Conservation (phyloP, 1,140 invertebrate species). For the Lepidurus packardi region DNA sequence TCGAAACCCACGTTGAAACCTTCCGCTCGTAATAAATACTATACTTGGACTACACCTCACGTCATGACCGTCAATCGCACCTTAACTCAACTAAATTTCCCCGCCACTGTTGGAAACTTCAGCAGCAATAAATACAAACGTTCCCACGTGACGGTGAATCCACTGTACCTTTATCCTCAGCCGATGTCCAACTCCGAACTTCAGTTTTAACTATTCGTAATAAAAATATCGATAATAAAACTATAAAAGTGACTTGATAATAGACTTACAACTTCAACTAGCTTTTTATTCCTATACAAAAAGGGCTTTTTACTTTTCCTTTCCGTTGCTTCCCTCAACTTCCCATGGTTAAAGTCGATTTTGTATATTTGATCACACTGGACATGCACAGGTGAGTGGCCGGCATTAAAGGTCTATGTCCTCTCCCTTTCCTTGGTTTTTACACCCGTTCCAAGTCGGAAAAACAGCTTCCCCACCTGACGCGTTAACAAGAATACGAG, state of each 20-base stretch:
- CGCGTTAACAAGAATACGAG: background rate
- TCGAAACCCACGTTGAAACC: background rate
- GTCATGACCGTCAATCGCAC: background rate
- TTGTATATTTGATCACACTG: background rate
- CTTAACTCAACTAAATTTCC: conserved; percentile 22
- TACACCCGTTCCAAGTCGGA: background rate
- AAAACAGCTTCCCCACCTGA: background rate
- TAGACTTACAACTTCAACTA: too few species aligned
- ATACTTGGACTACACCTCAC: conserved; percentile 28
- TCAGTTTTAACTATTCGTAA: background rate
- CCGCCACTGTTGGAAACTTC: background rate
- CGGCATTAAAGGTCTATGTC: conserved; percentile 18
- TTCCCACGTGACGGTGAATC: background rate
- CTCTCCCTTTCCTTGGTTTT: conserved; percentile 4
- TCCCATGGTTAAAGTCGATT: background rate
- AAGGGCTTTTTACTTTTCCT: too few species aligned
- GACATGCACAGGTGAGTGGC: conserved; percentile 2
- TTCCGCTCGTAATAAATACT: conserved; percentile 26
- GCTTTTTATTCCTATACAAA: too few species aligned
- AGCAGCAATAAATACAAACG: background rate
- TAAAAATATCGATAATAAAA: background rate
- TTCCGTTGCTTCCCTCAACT: background rate
- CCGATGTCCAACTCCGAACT: background rate
- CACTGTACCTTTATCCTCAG: conserved; percentile 8
- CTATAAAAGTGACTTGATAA: too few species aligned